Base-by-base conservation (phyloP, 1,140 invertebrate genomes). In the Zaprionus kolodkinae region DNA sequence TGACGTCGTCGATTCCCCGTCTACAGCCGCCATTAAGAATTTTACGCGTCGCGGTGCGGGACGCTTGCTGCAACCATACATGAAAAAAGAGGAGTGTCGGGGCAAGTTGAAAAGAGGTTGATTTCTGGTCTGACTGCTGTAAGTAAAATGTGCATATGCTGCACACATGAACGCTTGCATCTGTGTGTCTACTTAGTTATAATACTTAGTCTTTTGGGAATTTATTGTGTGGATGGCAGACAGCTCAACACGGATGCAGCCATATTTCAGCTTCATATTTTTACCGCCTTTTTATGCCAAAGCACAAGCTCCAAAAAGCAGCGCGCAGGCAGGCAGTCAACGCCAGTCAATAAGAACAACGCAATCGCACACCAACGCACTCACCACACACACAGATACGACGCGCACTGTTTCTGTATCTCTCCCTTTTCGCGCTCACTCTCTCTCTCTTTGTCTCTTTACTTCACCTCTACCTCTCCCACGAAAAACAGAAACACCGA, bases 341-440 rank as follows among this genome's bases (percentile, higher is more conserved):
- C 71, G 71, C 72, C 59, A 79, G 78, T 85, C 81, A 85, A 84
- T 80, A 84, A 84, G 81, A 84, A 84, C 81, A 84, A 84, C 81
- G 81, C 77, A 84, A 80, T 80, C 81, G 59, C 78, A 64, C 76
- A 70, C 67, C 38, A 66, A 62, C 45, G 33, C 60, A 75, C 30
- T 48, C 43, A 62, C 78, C 78, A 69, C 50, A 48, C 38, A 71
- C 59, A 76, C 65, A 78, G 54, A 72, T 40, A 59, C 54, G 38
- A 7, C 45, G 11, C 55, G 63, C 66, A 65, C 66, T 54, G 63
- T 83, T 65, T 83, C 63, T 83, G 67, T 79, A 79, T 79, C 27
- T 75, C 67, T 59, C 33, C 21, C n/a, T 40, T 73, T 55, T 69
- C 63, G 40, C 10, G 13, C 61, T 48, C 54, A 64, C 30, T 65